phyloP scores from a whole-genome alignment of 37 sponge, comb jelly and placozoan genomes.

The Hexactinellida sp. region DNA sequence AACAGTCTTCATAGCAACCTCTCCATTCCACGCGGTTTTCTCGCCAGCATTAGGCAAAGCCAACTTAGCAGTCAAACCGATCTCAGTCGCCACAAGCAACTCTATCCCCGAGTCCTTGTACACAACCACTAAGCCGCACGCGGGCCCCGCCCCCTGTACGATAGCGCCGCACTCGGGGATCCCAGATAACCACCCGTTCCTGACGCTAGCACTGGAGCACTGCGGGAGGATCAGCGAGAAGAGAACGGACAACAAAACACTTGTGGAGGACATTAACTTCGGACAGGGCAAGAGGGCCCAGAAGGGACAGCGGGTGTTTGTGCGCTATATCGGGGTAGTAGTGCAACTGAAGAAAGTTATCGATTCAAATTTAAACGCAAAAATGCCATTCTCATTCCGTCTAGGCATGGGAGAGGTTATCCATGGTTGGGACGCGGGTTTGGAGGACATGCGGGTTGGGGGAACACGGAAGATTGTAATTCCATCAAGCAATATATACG shows the following conservation, averaged over 20 bases:
- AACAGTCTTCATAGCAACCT: neutral
- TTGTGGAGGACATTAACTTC: neutral
- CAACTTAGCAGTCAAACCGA: neutral
- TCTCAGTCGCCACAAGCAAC: neutral
- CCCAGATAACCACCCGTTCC: slow-evolving; percentile 2
- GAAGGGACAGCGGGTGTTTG: slow-evolving; percentile 8
- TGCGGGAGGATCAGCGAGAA: neutral
- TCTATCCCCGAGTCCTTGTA: neutral
- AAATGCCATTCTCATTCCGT: slow-evolving; percentile 14
- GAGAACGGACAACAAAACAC: slow-evolving; percentile 9
- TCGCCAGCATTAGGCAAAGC: neutral
- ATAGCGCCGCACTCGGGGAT: neutral
- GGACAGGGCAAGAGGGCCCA: neutral
- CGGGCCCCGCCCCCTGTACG: neutral
- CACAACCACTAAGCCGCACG: neutral
- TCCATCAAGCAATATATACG: slow-evolving; percentile 12
- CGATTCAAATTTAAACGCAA: neutral
- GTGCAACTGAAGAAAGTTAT: slow-evolving; percentile 3
- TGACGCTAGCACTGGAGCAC: slow-evolving; percentile 10
- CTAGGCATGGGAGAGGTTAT: slow-evolving; percentile 3
- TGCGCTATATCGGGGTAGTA: neutral
- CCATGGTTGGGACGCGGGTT: slow-evolving; percentile 4
- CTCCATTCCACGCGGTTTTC: neutral
- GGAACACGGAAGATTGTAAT: slow-evolving; percentile 7
- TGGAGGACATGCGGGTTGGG: neutral